phyloP scores from a whole-genome alignment of 1,140 invertebrate species.

The Drosophila neocordata region DNA sequence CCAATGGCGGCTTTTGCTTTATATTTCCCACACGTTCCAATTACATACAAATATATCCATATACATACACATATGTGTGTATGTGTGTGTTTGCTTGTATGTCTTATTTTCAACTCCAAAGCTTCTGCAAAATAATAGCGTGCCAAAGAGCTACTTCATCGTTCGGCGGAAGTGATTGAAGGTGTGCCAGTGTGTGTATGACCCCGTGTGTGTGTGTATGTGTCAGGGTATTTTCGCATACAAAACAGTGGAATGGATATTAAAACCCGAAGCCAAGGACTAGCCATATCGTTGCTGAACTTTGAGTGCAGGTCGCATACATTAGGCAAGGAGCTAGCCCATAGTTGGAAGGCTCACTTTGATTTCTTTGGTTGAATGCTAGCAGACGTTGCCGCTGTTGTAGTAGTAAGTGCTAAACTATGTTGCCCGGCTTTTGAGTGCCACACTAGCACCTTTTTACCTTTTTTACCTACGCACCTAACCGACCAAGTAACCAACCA shows the following conservation, averaged over 20 bases:
- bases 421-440: constrained; percentile 76
- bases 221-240: constrained; percentile 60
- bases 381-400: constrained; percentile 39
- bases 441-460: constrained; percentile 64
- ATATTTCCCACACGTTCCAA: constrained; percentile 82
- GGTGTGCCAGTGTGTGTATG: constrained; percentile 59
- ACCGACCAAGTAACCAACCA: not conserved
- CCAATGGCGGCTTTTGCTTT: constrained; percentile 48
- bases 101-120: constrained; percentile 18
- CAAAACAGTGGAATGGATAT: constrained; percentile 32
- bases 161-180: constrained; percentile 82
- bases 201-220: constrained; percentile 26
- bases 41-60: constrained; percentile 54
- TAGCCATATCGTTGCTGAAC: constrained; percentile 55
- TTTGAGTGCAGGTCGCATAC: constrained; percentile 78
- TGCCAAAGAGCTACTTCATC: constrained; percentile 82
- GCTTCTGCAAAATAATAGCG: constrained; percentile 77
- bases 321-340: constrained; percentile 37
- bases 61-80: not conserved
- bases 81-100: not conserved
- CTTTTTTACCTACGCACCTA: constrained; percentile 59
- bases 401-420: constrained; percentile 80
- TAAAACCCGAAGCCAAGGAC: constrained; percentile 29
- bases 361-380: constrained; percentile 52
- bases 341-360: constrained; percentile 45